Percentiles rank a stretch among this genome's conserved stretches.
phyloP scores from a whole-genome alignment of 2,113 vertebrate genomes.

The Narcine bancroftii region DNA sequence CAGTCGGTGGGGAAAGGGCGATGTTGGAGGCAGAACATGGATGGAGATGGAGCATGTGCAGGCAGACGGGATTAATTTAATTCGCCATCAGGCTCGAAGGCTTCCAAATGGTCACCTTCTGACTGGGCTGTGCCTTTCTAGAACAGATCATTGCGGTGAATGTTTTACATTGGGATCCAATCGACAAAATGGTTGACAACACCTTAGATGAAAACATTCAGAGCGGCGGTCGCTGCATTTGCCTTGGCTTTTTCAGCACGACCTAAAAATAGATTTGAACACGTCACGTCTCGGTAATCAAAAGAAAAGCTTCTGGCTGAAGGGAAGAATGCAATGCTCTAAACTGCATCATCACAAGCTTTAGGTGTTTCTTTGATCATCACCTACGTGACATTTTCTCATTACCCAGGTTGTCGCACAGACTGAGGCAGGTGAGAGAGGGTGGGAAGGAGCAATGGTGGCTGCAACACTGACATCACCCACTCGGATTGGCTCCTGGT shows the following conservation, averaged over 20 bases:
- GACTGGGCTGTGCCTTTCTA: too few relatives aligned
- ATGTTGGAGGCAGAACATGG: too few relatives aligned
- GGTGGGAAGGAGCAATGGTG: too few relatives aligned
- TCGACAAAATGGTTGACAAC: not conserved
- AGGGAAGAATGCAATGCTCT: not conserved
- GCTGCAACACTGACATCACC: not conserved
- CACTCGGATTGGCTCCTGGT: slow-evolving; percentile 16
- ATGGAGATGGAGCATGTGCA: too few relatives aligned
- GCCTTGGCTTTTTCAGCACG: not conserved
- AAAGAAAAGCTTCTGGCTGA: not conserved
- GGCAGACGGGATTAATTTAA: too few relatives aligned
- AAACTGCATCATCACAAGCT: not conserved
- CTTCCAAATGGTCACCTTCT: not conserved
- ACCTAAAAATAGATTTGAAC: slow-evolving; percentile 20
- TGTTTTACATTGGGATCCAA: not conserved
- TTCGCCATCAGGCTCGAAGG: too few relatives aligned
- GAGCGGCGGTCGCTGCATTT: not conserved
- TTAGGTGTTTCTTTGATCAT: not conserved
- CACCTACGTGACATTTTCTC: not conserved
- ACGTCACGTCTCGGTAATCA: slow-evolving; percentile 5
- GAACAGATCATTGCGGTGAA: not conserved
- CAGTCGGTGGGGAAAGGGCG: too few relatives aligned
- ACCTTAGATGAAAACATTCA: not conserved
- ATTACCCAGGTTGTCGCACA: too few relatives aligned
- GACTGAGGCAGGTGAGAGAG: not conserved